A percentile compares a stretch with the other conserved stretches of the same genome.
phyloP scores from a whole-genome alignment of 2,797 vertebrate species.

The Hippocampus kuda region DNA sequence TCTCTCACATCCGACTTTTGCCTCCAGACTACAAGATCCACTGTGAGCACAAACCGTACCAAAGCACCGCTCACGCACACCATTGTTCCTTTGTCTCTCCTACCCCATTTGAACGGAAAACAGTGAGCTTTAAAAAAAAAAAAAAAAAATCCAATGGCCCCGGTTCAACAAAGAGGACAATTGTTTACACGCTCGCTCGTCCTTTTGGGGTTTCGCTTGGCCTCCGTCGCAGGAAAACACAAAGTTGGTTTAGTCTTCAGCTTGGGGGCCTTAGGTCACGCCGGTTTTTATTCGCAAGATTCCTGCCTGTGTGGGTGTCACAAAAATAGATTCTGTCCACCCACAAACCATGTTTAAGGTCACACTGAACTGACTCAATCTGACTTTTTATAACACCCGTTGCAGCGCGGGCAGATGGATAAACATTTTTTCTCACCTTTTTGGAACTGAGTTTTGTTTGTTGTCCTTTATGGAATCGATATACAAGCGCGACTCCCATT shows the following conservation, averaged over 20 bases:
- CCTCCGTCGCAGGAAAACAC: background rate
- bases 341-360: background rate
- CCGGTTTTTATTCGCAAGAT: background rate
- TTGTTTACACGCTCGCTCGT: background rate
- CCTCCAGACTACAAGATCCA: conserved; percentile 98
- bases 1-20: conserved; percentile 92
- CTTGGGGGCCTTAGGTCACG: background rate
- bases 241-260: background rate
- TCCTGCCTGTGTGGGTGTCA: background rate
- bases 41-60: conserved; percentile 70
- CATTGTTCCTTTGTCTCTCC: background rate
- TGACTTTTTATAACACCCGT: background rate
- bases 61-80: conserved; percentile 2
- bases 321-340: background rate
- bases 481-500: background rate
- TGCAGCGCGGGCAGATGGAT: background rate
- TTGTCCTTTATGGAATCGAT: background rate
- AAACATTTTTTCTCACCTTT: background rate
- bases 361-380: background rate
- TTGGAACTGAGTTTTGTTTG: background rate
- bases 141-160: background rate
- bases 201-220: background rate
- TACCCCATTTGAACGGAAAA: background rate
- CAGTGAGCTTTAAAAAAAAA: background rate
- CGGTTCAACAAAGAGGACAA: background rate